Percentiles rank a stretch among this genome's conserved stretches.
Evolutionary conservation across 2,797 vertebrate species (phyloP).

Genomic region (Coracias cyanogaster): DNA sequence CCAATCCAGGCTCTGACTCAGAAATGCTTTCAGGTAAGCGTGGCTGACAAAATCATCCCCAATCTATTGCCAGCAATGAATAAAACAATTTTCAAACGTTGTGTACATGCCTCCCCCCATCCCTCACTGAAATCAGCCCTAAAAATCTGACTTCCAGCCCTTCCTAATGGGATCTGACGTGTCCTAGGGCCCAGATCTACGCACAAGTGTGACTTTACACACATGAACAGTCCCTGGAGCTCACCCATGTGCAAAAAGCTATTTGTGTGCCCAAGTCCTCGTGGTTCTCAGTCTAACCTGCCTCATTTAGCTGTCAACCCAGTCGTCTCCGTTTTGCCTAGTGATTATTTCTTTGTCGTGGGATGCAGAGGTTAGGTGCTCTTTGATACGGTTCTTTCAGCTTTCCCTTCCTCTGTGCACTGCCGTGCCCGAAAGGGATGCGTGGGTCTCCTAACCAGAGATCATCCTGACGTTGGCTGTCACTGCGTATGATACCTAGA

Average conservation of each 20-base stretch:
- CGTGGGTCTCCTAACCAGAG: background rate
- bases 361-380: background rate
- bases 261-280: background rate
- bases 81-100: background rate
- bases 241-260: background rate
- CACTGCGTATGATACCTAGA: accelerated
- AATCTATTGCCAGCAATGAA: background rate
- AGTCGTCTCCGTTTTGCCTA: background rate
- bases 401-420: background rate
- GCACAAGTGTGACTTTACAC: background rate
- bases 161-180: background rate
- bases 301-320: background rate
- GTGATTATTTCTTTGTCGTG: background rate
- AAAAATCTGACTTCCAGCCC: background rate
- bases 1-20: background rate
- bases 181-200: background rate
- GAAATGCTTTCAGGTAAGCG: background rate
- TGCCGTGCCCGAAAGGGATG: background rate
- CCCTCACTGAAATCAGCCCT: background rate
- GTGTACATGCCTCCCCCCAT: background rate
- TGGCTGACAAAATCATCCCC: background rate
- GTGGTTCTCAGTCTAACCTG: background rate
- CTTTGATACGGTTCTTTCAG: background rate
- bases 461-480: background rate
- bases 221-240: background rate